These are phyloP conservation scores for Helicoverpa armigera DNA, from an alignment of 1,140 invertebrate genomes.

Conservation along the genomic window DNA sequence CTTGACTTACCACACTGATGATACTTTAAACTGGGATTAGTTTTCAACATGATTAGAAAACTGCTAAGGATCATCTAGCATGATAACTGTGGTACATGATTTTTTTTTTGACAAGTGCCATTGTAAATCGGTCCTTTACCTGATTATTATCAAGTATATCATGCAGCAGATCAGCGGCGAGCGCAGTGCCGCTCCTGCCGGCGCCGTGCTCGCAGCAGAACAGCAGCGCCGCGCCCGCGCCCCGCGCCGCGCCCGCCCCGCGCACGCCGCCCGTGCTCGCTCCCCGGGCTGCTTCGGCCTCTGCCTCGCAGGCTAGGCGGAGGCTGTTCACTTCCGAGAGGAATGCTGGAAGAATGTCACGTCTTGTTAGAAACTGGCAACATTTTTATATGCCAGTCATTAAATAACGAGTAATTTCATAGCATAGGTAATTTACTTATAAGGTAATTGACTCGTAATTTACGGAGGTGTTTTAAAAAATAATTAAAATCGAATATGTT, in stretches of 20 bases:
- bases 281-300: conserved; percentile 79
- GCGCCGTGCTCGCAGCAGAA: conserved; percentile 91
- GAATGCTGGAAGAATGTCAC: conserved; percentile 87
- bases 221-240: conserved; percentile 87
- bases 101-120: conserved; percentile 39
- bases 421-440: no score
- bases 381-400: no score
- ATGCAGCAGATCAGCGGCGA: conserved; percentile 92
- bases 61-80: no score
- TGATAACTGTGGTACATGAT: no score
- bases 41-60: no score
- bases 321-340: conserved; percentile 95
- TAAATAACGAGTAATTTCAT: no score
- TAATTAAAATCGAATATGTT: no score
- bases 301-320: conserved; percentile 89
- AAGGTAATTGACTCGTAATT: no score
- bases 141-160: conserved; percentile 96
- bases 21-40: no score
- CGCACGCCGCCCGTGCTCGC: conserved; percentile 77
- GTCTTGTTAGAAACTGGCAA: no score
- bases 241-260: conserved; percentile 75
- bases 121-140: conserved; percentile 79
- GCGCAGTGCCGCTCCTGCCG: conserved; percentile 91
- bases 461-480: no score
- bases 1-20: no score